Base-by-base conservation (phyloP, 2,113 vertebrate species). In the Notothenia coriiceps region DNA sequence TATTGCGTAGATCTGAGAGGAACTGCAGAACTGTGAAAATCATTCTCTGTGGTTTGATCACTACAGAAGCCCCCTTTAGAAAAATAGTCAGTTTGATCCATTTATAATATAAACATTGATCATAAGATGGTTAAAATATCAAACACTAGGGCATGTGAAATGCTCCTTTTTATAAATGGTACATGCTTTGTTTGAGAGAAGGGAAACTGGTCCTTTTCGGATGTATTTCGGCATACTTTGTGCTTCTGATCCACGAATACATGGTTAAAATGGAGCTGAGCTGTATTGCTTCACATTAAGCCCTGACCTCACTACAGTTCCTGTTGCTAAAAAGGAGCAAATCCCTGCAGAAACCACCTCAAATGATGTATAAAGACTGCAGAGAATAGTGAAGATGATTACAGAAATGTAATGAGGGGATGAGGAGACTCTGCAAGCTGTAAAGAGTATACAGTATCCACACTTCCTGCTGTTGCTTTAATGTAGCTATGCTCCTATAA, bases 381-480 rank as follows among this genome's bases (percentile, higher is more conserved):
- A 25, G 47, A 44, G 12, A 46, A 12, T 12, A 72, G 15, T 20
- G 6, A 17, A 73, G 47, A 18, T 18, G 4, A 5, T 46, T 47
- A 47, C 0, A 33, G 75, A 35, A 55, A 64, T 29, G 20, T 44
- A 10, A 44, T 44, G 33, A 25, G 15, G 18, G 12, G 46, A 51
- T 35, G 43, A 70, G n/a, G 63, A 66, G 68, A 57, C 12, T 29
- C 15, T 20, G 13, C 54, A 44, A 15, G 35, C 46, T 68, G 52
- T 65, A 4, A 40, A n/a, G 3, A 68, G 55, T 17, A 35, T 1
- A 51, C 29, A 67, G 22, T 15, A 5, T 4, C 44, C 51, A 22
- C 61, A 20, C 22, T 68, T 76, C 20, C 0, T 70, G 13, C 56
- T 60, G 44, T 46, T 69, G 33, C 49, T 67, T 76, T 6, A 52